Evolutionary conservation across 2,888 invertebrate genomes (phyloP).

Genomic region (Miltochrista miniata): DNA sequence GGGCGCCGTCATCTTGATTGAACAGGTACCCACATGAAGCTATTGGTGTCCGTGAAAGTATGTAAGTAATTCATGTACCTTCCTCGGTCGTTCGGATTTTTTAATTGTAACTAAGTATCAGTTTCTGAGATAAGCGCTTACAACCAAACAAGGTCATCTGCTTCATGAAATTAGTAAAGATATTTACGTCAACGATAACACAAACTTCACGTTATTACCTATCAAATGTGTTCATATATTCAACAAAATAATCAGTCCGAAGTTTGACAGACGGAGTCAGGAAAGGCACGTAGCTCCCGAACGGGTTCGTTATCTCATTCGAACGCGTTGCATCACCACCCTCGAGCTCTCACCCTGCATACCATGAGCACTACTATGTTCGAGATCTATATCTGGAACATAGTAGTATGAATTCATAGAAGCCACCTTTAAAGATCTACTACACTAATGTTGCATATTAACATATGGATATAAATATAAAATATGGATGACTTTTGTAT

Average conservation of each 20-base stretch:
- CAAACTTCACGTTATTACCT: not conserved
- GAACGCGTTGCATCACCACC: slow-evolving; percentile 40
- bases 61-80: too few relatives aligned
- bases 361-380: slow-evolving; percentile 37
- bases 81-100: too few relatives aligned
- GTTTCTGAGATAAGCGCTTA: too few relatives aligned
- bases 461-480: too few relatives aligned
- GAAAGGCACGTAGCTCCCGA: slow-evolving; percentile 56
- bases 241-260: slow-evolving; percentile 65
- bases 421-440: slow-evolving; percentile 4
- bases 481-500: too few relatives aligned
- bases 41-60: too few relatives aligned
- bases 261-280: slow-evolving; percentile 61
- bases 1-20: too few relatives aligned
- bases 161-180: too few relatives aligned
- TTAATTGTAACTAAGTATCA: too few relatives aligned
- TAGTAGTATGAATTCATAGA: slow-evolving; percentile 31
- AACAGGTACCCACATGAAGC: too few relatives aligned
- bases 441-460: too few relatives aligned
- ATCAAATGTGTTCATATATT: slow-evolving; percentile 35
- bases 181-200: not conserved
- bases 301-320: slow-evolving; percentile 66
- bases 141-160: too few relatives aligned
- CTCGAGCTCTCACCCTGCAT: slow-evolving; percentile 32
- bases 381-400: slow-evolving; percentile 20